A percentile compares a stretch with the other conserved stretches of the same genome.
phyloP scores from a whole-genome alignment of 2,888 invertebrate species.

The Coremacera marginata region DNA sequence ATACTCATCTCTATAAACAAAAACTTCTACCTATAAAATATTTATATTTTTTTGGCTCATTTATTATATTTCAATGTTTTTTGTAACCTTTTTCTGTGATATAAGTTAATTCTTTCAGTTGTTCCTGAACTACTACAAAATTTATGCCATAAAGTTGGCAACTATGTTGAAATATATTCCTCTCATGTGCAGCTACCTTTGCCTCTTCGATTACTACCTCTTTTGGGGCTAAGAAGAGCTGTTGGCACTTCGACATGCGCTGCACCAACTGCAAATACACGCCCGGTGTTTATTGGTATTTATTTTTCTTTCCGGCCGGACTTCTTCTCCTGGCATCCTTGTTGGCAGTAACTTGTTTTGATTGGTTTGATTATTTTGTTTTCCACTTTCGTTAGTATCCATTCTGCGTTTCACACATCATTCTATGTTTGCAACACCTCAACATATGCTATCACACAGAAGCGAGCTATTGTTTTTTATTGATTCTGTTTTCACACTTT shows the following conservation, averaged over 20 bases:
- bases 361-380: not conserved
- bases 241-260: conserved; percentile 33
- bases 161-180: not conserved
- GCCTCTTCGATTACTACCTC: no score
- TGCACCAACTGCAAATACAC: conserved; percentile 32
- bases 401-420: not conserved
- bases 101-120: not conserved
- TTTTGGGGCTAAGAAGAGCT: not conserved
- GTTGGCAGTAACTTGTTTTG: conserved; percentile 5
- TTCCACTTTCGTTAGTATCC: not conserved
- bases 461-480: not conserved
- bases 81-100: no score
- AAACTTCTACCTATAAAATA: no score
- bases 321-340: not conserved
- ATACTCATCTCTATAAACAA: no score
- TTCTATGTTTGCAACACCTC: not conserved
- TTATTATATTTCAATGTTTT: no score
- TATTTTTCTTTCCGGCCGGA: not conserved
- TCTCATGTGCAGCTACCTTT: no score
- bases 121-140: not conserved
- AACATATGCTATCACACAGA: not conserved
- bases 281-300: conserved; percentile 30
- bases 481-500: not conserved
- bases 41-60: no score
- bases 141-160: not conserved